phyloP scores from a whole-genome alignment of 2,888 invertebrate species.

The Alviniconcha strummeri region DNA sequence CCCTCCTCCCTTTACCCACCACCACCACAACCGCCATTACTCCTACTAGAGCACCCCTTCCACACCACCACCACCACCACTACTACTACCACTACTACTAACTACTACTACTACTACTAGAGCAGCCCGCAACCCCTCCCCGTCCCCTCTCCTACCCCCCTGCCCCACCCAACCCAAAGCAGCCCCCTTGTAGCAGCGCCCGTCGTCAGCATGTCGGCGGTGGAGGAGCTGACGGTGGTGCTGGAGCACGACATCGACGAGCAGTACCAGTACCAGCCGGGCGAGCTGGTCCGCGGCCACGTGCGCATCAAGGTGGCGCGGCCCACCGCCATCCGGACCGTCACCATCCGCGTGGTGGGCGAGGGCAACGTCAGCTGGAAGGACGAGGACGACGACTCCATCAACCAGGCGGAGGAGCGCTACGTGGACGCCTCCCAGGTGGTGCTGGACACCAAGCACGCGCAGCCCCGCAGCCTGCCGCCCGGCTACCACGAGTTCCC shows the following conservation, averaged over 20 bases:
- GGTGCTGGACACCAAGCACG: conserved; percentile 40
- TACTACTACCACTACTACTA: too few species aligned
- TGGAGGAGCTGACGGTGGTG: conserved; percentile 61
- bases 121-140: too few species aligned
- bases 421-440: conserved; percentile 67
- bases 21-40: not conserved
- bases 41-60: not conserved
- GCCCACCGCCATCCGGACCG: conserved; percentile 37
- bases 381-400: conserved; percentile 52
- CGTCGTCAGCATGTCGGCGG: conserved; percentile 39
- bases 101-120: too few species aligned
- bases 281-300: conserved; percentile 67
- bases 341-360: conserved; percentile 47
- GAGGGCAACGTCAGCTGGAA: conserved; percentile 70
- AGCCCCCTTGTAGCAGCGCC: too few species aligned
- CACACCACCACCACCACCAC: not conserved
- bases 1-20: too few species aligned
- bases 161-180: too few species aligned
- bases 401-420: conserved; percentile 62
- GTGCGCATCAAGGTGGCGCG: conserved; percentile 42
- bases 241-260: conserved; percentile 73
- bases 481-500: conserved; percentile 65
- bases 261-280: conserved; percentile 73
- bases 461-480: conserved; percentile 47
- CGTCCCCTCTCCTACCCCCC: too few species aligned